Evolutionary conservation across 2,797 vertebrate genomes (phyloP), one percentile per base, ranked within the genome.

Genomic region (Microctenopoma lineatum): DNA sequence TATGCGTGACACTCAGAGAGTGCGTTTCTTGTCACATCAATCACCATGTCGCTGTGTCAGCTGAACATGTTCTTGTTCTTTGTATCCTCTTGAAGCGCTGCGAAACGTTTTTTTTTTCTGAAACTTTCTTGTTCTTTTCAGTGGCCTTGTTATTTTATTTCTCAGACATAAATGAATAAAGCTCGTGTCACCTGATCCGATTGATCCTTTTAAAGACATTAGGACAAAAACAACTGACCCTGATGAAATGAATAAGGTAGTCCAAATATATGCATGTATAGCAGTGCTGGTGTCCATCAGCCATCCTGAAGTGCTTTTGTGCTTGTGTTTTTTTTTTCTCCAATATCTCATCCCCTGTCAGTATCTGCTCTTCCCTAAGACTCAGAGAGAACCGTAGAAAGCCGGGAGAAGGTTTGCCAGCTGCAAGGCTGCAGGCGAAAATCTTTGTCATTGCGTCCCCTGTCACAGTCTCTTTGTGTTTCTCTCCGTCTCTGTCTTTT

Each of bases 361-460:
- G 70, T 64, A 80, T 81, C 59, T 78, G 62, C 60, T 78, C 59
- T 69, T 41, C 67, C 51, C 48, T 62, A 14, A 64, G 48, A 74
- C 73, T 55, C 56, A 58, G 69, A 76, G 51, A 45, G 68, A 87
- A 67, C 64, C 57, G 52, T 26, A 64, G 77, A 47, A 52, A 68
- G 66, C 75, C 13, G 29, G 66, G 73, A 67, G 70, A 70, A 21
- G 52, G 66, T 70, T 70, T 78, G 66, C 71, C 57, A 79, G 73
- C 75, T 85, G 50, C 69, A 82, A 57, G 65, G 63, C 87, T 82
- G 66, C 59, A 68, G 82, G 77, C 80, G 53, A 58, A 83, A 67
- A 85, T 86, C 77, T 86, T 77, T 78, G 78, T 85, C 78, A 71
- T 57, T 79, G 65, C 46, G 64, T 81, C 79, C 64, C 74, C 54